Percentiles rank a stretch among this genome's conserved stretches.
Evolutionary conservation across 2,888 invertebrate genomes (phyloP).

Genomic region (Rhyacophila evoluta): DNA sequence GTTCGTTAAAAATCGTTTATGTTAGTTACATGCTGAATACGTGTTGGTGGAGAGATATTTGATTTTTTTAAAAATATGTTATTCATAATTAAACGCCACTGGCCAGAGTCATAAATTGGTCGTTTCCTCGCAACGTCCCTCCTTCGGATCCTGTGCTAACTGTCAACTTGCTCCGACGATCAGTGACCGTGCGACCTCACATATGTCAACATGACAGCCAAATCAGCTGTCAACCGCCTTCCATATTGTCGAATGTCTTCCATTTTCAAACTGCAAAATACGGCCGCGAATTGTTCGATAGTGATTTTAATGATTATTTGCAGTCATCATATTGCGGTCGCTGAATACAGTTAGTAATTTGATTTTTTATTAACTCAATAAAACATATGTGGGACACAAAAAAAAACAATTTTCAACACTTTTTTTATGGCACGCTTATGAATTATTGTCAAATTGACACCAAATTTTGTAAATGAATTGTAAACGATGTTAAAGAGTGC

Average conservation of each 20-base stretch:
- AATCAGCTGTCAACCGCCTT: conserved; percentile 34
- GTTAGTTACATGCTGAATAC: no score
- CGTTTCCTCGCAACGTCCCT: conserved; percentile 22
- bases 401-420: no score
- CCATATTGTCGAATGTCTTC: background rate
- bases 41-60: no score
- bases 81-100: background rate
- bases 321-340: background rate
- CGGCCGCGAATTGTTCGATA: background rate
- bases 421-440: no score
- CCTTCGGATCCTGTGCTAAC: background rate
- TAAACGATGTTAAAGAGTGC: no score
- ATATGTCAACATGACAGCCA: conserved; percentile 42
- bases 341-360: background rate
- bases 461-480: no score
- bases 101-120: background rate
- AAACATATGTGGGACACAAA: no score
- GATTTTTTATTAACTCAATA: background rate
- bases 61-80: no score
- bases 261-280: background rate
- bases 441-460: no score
- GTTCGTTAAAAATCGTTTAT: no score
- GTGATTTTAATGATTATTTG: background rate
- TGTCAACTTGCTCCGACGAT: background rate
- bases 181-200: conserved; percentile 14